A percentile compares a stretch with the other conserved stretches of the same genome.
Conservation (phyloP, 1,140 invertebrate species). For the Brachionus koreanus region DNA sequence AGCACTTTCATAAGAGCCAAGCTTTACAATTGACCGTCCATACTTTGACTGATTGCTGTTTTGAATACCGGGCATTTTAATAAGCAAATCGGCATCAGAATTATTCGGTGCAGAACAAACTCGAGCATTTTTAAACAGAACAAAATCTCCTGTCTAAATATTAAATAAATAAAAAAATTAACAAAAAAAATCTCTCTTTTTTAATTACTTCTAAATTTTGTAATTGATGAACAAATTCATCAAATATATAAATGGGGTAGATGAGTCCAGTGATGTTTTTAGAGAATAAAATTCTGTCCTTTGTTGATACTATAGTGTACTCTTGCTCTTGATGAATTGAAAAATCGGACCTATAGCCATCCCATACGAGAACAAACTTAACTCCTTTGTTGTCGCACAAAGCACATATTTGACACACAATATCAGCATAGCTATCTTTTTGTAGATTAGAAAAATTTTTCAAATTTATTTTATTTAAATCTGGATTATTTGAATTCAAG, state of each 20-base stretch:
- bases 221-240: constrained; percentile 1
- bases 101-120: neutral
- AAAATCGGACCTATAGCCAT: neutral
- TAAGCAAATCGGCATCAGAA: neutral
- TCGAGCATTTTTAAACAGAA: neutral
- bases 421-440: neutral
- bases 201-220: neutral
- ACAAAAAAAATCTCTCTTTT: neutral
- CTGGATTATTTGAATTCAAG: neutral
- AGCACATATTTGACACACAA: constrained; percentile 4
- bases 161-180: neutral
- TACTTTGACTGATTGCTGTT: constrained; percentile 15
- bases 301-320: neutral
- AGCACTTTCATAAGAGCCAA: neutral
- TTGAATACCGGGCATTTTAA: constrained; percentile 16
- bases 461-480: neutral
- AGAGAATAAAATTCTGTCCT: neutral
- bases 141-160: neutral
- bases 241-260: neutral
- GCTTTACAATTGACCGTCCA: neutral
- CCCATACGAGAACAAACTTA: neutral
- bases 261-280: neutral
- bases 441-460: neutral
- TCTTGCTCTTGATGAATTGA: neutral
- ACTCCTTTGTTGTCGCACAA: constrained; percentile 7